Base-by-base conservation (phyloP, 1,140 invertebrate genomes). In the Eupristina koningsbergeri region DNA sequence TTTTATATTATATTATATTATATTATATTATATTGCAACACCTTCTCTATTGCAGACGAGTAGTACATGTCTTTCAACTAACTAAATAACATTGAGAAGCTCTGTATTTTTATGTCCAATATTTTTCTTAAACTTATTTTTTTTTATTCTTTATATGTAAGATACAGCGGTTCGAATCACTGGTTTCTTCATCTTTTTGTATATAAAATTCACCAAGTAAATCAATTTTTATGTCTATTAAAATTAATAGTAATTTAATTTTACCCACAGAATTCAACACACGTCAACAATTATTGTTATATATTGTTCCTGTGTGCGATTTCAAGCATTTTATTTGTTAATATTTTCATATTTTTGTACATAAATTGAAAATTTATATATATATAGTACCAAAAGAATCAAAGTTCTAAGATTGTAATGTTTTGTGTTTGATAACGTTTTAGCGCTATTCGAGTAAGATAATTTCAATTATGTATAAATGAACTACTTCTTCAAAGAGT, bases 331-430 rank as follows among this genome's bases (percentile, higher is more conserved):
- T 71, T 69, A 8, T 36, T 19, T 71, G 31, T 71, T 50, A 71
- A 69, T 80, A 80, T 71, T 34, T 64, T 29, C 53, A 80, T 64
- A 31, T 75, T n/a, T 45, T 75, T 76, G 80, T 82, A 82, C 69
- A 76, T 67, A 83, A 53, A 53, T 69, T 77, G 26, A 53, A 83
- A 82, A 83, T 53, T n/a, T n/a, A n/a, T n/a, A n/a, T 83, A 45
- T 67, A 82, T 29, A 67, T 69, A 77, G 26, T 39, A 31, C 45
- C 29, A 61, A 79, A 63, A 29, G 5, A 74, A 63, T 73, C 17
- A 45, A 71, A 39, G 63, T 84, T 78, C 50, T 84, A 84, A n/a
- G 75, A 84, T 79, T 73, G 34, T 84, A 79, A 19, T 61, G 78
- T 31, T 45, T 58, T 47, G 36, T 45, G 63, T 39, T 77, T 36